Percentiles rank a stretch among this genome's conserved stretches.
Evolutionary conservation across 2,113 vertebrate genomes (phyloP).

Genomic region (Bos indicus): DNA sequence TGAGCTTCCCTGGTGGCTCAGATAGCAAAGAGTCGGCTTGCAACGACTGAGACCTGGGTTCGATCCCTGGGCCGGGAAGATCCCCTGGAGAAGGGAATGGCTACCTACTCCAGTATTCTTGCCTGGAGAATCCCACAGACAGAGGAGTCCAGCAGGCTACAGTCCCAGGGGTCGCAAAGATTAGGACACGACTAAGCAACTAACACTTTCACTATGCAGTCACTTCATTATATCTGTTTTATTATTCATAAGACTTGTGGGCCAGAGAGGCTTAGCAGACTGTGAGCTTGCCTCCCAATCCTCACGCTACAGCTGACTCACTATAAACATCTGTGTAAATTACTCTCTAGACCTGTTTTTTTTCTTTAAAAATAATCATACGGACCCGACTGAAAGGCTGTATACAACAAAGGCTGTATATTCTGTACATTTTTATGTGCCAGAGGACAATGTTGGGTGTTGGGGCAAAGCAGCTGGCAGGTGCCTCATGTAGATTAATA

Average conservation of each 20-base stretch:
- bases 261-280: not conserved
- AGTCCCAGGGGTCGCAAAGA: not conserved
- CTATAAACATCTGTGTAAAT: not conserved
- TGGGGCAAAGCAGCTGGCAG: not conserved
- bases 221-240: not conserved
- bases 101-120: not conserved
- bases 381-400: not conserved
- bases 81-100: not conserved
- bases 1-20: not conserved
- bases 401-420: not conserved
- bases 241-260: not conserved
- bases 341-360: not conserved
- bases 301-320: not conserved
- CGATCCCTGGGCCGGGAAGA: not conserved
- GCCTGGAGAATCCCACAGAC: not conserved
- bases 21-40: not conserved
- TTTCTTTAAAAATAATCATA: conserved; percentile 39
- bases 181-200: not conserved
- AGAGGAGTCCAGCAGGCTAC: not conserved
- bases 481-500: not conserved
- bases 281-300: not conserved
- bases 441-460: not conserved
- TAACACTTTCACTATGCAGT: not conserved
- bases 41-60: not conserved
- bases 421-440: not conserved